Evolutionary conservation across 2,888 invertebrate species (phyloP), one percentile per base, ranked within the genome.

Genomic region (Nomada lathburiana): DNA sequence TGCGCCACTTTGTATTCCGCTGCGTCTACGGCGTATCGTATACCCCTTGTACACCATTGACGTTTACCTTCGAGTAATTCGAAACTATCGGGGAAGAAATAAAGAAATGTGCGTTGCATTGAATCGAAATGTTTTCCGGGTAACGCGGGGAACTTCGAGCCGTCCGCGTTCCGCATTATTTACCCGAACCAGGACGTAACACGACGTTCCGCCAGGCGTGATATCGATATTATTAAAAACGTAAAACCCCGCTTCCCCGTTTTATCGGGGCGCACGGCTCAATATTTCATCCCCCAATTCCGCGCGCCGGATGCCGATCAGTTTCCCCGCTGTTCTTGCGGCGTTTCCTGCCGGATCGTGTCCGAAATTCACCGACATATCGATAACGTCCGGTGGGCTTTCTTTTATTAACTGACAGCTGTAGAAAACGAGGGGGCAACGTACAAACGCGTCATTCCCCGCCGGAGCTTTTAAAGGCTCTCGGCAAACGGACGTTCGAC

Each of bases 281-380:
- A 76, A 87, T 85, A 85, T 84, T 87, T 84, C 80, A 84, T 81
- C 76, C 63, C 63, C 63, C 76, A 76, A 78, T 83, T 78, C 79
- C 42, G 75, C 73, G 59, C 60, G 36, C n/a, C 29, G 62, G 65
- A 65, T 62, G 72, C 53, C 59, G 77, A 76, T 75, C 72, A 53
- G 50, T 69, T 47, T 59, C 11, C 11, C 64, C 57, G 20, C 42
- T 77, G 57, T 69, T 77, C 70, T 74, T 69, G 50, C 70, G 13
- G 50, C 42, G 60, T 82, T 62, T 60, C 44, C 53, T 60, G 47
- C 64, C 47, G 55, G 42, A 69, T 52, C 50, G 2, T 59, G 23
- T 42, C 13, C 72, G 13, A 60, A 71, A 75, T 55, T 68, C 69
- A 9, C 59, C 29, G 18, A 16, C 10, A 18, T 20, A 53, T 47